Conservation (phyloP, 92 coral and sea anemone genomes). For the Metridium senile region DNA sequence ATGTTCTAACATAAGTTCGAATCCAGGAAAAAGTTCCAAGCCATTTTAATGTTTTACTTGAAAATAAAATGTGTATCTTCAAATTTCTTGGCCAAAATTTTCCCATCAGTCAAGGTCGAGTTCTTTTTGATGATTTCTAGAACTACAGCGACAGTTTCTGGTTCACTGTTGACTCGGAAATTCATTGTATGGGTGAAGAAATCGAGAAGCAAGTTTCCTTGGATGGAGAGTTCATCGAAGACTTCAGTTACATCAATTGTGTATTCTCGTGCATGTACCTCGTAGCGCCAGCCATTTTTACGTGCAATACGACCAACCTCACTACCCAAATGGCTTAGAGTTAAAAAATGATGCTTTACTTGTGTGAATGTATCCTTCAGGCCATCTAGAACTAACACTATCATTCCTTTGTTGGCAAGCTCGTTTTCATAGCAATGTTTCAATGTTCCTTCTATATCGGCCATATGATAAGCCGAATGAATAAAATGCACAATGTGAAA, state of each 20-base stretch:
- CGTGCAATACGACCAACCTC: too few relatives aligned
- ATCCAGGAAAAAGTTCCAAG: too few relatives aligned
- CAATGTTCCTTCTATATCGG: constrained; percentile 25
- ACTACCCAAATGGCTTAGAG: too few relatives aligned
- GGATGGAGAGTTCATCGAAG: constrained; percentile 15
- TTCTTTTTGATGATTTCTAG: neutral
- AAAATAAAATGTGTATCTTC: neutral
- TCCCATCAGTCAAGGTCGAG: neutral
- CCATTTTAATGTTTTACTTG: too few relatives aligned
- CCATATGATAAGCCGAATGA: constrained; percentile 22
- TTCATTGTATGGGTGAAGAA: neutral
- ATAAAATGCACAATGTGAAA: constrained; percentile 42
- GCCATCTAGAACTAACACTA: neutral
- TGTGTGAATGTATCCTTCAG: neutral
- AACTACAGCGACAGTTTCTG: neutral
- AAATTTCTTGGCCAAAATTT: neutral
- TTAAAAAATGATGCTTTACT: neutral
- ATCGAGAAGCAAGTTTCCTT: too few relatives aligned
- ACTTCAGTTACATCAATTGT: constrained; percentile 29
- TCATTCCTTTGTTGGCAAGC: neutral
- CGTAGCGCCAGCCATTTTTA: too few relatives aligned
- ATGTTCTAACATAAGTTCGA: too few relatives aligned
- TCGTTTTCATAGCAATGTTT: constrained; percentile 27
- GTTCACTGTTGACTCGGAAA: constrained; percentile 6
- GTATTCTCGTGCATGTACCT: too few relatives aligned